Evolutionary conservation across 2,113 vertebrate genomes (phyloP), one percentile per base, ranked within the genome.

Genomic region (Madoqua kirkii): DNA sequence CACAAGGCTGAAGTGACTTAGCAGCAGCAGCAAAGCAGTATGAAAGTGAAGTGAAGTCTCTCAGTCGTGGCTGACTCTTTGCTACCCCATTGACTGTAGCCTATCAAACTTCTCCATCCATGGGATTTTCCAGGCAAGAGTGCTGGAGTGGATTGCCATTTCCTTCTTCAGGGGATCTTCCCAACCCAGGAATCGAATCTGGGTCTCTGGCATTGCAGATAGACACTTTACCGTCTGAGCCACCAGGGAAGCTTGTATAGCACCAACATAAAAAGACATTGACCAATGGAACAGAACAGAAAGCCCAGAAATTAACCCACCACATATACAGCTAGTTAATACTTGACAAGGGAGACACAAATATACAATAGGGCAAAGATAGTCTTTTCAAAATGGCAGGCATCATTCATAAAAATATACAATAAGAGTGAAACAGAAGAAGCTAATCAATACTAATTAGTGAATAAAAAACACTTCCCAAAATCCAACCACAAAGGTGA

Each of bases 391-490:
- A 78, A 71, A 43, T 23, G 6, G 3, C 16, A 85, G 40, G 14
- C 8, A 31, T 62, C 48, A 76, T 50, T 13, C 29, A 60, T 83
- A 48, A 50, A 64, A 83, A 50, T 15, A 83, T 23, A 40, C 21
- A 29, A 29, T 67, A 67, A n/a, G 25, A 79, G 19, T 52, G 40
- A 95, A 95, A 93, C 27, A 59, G 43, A 67, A 67, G 17, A n/a
- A 89, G 33, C 40, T 76, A 40, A 82, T 54, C 48, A 43, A 79
- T 89, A 92, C 15, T 95, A 89, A 79, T 95, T 78, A 62, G 40
- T 40, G 43, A 89, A 29, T 48, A 40, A 62, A 82, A 83, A 87
- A 91, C n/a, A 62, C 60, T 76, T 74, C 2, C 36, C 29, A 29
- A 91, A 84, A 48, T 50, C 25, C 5, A 36, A 17, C 45, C 57